Conservation (phyloP, 2,797 vertebrate species). For the Hyperoplus lanceolatus region DNA sequence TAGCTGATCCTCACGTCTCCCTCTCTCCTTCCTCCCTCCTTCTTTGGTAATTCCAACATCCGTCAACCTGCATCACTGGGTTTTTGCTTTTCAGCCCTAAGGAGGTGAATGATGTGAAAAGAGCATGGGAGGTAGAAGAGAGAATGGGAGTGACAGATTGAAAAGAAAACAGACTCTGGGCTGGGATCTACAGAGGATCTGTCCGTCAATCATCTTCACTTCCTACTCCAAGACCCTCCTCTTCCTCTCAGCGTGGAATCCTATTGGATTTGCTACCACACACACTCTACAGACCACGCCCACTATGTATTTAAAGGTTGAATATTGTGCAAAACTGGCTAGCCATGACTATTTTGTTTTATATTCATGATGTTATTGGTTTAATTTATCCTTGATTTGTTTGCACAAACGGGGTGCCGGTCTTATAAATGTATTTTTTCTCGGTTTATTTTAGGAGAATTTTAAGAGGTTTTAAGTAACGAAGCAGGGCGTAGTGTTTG, state of each 20-base stretch:
- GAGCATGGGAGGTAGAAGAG: slow-evolving; percentile 55
- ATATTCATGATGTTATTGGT: slow-evolving; percentile 79
- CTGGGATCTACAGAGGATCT: slow-evolving; percentile 54
- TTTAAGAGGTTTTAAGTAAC: slow-evolving; percentile 84
- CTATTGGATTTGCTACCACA: slow-evolving; percentile 74
- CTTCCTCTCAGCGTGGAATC: slow-evolving; percentile 72
- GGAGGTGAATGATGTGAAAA: slow-evolving; percentile 55
- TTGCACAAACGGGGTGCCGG: slow-evolving; percentile 83
- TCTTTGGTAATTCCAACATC: slow-evolving; percentile 56
- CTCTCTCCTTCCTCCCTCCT: slow-evolving; percentile 66
- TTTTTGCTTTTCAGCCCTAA: slow-evolving; percentile 65
- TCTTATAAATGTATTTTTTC: slow-evolving; percentile 82
- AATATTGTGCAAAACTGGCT: slow-evolving; percentile 83
- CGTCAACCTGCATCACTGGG: slow-evolving; percentile 57
- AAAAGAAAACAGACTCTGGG: slow-evolving; percentile 61
- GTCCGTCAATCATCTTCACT: slow-evolving; percentile 69
- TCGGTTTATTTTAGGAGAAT: slow-evolving; percentile 82
- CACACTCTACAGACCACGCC: slow-evolving; percentile 76
- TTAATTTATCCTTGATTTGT: slow-evolving; percentile 83
- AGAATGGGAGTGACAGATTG: slow-evolving; percentile 53
- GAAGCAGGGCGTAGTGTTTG: slow-evolving; percentile 81
- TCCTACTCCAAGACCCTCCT: slow-evolving; percentile 72
- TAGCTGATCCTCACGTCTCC: slow-evolving; percentile 74
- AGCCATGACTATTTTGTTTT: slow-evolving; percentile 82
- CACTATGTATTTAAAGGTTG: slow-evolving; percentile 82